Evolutionary conservation across 2,888 invertebrate genomes (phyloP).

Genomic region (Poecilus cupreus): DNA sequence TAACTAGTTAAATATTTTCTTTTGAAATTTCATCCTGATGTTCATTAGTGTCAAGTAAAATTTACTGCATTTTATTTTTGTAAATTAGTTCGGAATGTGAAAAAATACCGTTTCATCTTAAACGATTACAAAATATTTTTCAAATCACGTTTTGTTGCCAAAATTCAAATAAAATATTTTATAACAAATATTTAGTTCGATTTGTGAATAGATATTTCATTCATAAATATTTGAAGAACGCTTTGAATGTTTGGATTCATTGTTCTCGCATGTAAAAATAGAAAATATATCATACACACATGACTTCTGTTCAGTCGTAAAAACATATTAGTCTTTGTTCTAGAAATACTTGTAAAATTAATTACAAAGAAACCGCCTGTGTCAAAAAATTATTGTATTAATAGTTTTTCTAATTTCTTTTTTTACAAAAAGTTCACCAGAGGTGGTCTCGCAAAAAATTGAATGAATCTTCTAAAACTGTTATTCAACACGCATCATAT

Average conservation of each 20-base stretch:
- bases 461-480: not conserved
- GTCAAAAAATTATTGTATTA: not conserved
- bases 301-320: not conserved
- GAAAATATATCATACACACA: not conserved
- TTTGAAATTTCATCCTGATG: not conserved
- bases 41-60: constrained; percentile 22
- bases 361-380: not conserved
- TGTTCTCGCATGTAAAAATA: not conserved
- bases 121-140: not conserved
- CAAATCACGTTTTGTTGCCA: constrained; percentile 2
- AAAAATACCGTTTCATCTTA: constrained; percentile 6
- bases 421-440: not conserved
- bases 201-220: constrained; percentile 4
- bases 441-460: constrained; percentile 22
- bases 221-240: constrained; percentile 11
- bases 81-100: constrained; percentile 5
- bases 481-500: not conserved
- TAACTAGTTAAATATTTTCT: not conserved
- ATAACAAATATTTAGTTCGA: not conserved
- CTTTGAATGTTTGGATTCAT: not conserved
- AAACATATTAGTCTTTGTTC: constrained; percentile 1
- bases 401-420: not conserved
- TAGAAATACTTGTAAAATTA: constrained; percentile 1
- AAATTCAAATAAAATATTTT: not conserved
- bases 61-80: not conserved